phyloP scores from a whole-genome alignment of 2,113 vertebrate genomes.

The Myiozetetes cayanensis region DNA sequence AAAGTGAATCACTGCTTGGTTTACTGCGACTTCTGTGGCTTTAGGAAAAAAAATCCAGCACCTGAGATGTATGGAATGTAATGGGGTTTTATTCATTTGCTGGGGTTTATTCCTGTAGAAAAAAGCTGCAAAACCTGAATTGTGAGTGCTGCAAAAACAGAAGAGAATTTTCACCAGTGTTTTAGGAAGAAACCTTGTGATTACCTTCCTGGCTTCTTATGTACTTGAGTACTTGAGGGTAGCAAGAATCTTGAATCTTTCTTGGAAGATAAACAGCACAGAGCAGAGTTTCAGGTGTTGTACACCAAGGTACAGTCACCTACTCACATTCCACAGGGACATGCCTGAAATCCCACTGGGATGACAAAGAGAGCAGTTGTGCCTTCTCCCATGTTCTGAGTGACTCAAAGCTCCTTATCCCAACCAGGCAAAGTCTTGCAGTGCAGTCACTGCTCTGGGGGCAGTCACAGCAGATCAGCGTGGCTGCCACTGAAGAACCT shows the following conservation, averaged over 20 bases:
- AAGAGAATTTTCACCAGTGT: background rate
- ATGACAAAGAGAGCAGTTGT: background rate
- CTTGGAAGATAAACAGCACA: background rate
- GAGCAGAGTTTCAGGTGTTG: background rate
- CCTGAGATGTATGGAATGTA: background rate
- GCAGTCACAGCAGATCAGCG: conserved; percentile 3
- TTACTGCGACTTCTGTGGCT: background rate
- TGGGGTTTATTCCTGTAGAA: background rate
- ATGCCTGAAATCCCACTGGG: background rate
- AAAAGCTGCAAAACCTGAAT: background rate
- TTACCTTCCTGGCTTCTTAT: background rate
- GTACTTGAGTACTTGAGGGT: background rate
- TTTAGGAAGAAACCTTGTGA: background rate
- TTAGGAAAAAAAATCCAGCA: background rate
- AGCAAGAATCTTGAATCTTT: background rate
- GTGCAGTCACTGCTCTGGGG: background rate
- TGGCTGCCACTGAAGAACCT: conserved; percentile 36
- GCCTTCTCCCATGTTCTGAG: background rate
- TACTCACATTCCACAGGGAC: background rate
- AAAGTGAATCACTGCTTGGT: background rate
- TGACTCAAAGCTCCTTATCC: background rate
- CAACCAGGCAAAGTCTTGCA: background rate
- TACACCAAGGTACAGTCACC: background rate
- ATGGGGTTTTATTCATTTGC: background rate
- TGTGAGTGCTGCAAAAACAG: background rate